Percentiles rank a stretch among this genome's conserved stretches.
Conservation (phyloP, 2,797 vertebrate genomes). For the Pangasius djambal region DNA sequence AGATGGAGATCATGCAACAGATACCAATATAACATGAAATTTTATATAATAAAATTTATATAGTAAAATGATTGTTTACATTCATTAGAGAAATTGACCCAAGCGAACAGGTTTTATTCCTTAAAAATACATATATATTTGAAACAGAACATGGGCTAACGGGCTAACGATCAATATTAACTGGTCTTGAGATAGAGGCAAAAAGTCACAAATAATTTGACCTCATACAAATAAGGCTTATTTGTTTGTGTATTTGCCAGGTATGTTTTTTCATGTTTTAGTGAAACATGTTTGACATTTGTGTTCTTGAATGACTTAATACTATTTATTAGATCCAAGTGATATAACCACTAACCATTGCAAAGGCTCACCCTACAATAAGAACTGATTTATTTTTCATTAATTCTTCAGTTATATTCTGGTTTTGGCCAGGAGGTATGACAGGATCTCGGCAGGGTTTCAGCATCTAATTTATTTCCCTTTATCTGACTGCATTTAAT, state of each 20-base stretch:
- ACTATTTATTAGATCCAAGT: neutral
- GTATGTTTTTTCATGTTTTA: neutral
- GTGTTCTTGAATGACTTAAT: neutral
- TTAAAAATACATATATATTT: neutral
- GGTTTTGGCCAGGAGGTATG: constrained; percentile 17
- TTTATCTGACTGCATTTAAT: constrained; percentile 46
- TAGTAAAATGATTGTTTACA: neutral
- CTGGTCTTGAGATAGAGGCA: neutral
- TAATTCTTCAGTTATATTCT: constrained; percentile 6
- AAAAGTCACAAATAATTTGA: neutral
- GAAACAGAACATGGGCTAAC: neutral
- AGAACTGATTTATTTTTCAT: constrained; percentile 18
- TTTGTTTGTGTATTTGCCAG: neutral
- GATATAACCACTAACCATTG: constrained; percentile 14
- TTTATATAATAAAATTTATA: neutral
- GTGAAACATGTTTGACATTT: constrained; percentile 1
- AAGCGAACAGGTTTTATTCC: neutral
- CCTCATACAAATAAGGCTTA: neutral
- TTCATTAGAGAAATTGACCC: neutral
- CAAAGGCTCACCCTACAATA: neutral
- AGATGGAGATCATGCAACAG: neutral
- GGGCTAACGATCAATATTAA: neutral
- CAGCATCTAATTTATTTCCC: constrained; percentile 24
- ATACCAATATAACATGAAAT: neutral
- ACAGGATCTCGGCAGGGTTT: neutral